Evolutionary conservation across 2,797 vertebrate genomes (phyloP), one percentile per base, ranked within the genome.

Genomic region (Lepidocolaptes lacrymiger): DNA sequence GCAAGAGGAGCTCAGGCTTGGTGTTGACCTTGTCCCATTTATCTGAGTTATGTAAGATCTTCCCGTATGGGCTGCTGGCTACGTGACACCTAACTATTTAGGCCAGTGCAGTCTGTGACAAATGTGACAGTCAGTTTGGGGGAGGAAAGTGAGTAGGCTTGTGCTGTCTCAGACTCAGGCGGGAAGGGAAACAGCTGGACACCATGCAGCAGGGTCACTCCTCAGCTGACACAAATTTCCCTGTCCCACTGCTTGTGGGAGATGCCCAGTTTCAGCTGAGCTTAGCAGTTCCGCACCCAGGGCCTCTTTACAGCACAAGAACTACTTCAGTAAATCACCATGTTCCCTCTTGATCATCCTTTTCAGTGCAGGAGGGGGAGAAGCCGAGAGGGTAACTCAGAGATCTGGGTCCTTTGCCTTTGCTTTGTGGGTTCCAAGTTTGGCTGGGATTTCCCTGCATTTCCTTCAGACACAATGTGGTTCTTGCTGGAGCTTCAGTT

Each of bases 191-290:
- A 92, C 96, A 97, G 96, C 96, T 97, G 96, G 92, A 93, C 0
- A 3, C 23, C 2, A 5, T 92, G 89, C 67, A 85, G 75, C 54
- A 68, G 76, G 95, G 96, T 94, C 51, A 91, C 82, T 95, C 87
- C 94, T 94, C 82, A 93, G 82, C 80, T 93, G 94, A 95, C 89
- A 97, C 85, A 89, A 91, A 93, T 94, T 90, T 95, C 83, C 71
- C 77, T 89, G 85, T 90, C 93, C 88, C 0, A 0, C 64, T 93
- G 67, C 67, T 86, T 59, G 94, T 94, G 93, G 96, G 96, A 96
- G 96, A 95, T 96, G 89, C 83, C 93, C 77, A 69, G 9, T 95
- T 96, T 95, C 74, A 91, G 95, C 95, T 96, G 96, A 96, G 80
- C 83, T 96, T 95, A 97, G 96, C 96, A 91, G 34, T 92, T 83